Base-by-base conservation (phyloP, 2,797 vertebrate species). In the Hybognathus amarus region DNA sequence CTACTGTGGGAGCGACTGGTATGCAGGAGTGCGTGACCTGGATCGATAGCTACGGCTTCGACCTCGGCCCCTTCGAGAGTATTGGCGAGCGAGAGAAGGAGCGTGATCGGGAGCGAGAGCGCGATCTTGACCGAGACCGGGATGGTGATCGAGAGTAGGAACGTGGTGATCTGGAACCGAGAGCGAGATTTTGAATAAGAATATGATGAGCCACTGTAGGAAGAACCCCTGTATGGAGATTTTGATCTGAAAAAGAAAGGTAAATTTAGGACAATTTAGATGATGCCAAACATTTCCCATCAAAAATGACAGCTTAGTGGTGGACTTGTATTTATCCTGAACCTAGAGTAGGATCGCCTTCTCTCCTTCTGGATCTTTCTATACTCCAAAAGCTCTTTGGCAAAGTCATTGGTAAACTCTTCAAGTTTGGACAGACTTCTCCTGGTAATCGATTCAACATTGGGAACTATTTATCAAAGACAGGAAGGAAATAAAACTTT, bases 391-490 rank as follows among this genome's bases (percentile, higher is more conserved):
- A 99, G 96, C 92, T 99, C 97, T 95, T 99, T 99, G 92, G 98
- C 98, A 95, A 99, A 99, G 95, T 99, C 97, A 94, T 99, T 97
- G 90, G 98, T 98, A 92, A 99, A 99, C 92, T 99, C 98, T 94
- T 99, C 98, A 90, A 99, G 95, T 94, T 99, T 99, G 85, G 98
- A 98, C 91, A n/a, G 96, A 95, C 92, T 97, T 96, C 93, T 96
- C 96, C 92, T 97, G 99, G 92, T 94, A 90, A 92, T 92, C 64
- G 83, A 88, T 89, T 69, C 80, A 88, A 85, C 88, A 82, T 82
- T 89, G 86, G 63, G 84, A 85, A 87, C 76, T 74, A 80, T 79
- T 87, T 80, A 80, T 84, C 52, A 27, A 86, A 79, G 85, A 90
- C 50, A 81, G 75, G 47, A 56, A 83, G 42, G 77, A 88, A 85